phyloP scores from a whole-genome alignment of 2,888 invertebrate genomes.

The Thecocarcelia acutangulata region DNA sequence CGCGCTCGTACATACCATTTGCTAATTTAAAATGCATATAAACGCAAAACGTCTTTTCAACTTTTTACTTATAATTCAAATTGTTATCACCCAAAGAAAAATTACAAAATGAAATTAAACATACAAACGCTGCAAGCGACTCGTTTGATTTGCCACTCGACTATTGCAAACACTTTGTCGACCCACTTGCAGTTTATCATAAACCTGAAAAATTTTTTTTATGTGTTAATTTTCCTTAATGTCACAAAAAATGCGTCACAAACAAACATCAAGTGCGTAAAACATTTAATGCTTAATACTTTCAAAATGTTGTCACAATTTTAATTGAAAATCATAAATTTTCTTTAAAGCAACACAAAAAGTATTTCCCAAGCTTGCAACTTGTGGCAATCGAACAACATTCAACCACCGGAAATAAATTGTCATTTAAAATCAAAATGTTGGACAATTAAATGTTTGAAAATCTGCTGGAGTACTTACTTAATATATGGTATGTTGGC shows the following conservation, averaged over 20 bases:
- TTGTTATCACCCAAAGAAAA: not conserved
- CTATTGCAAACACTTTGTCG: slow-evolving; percentile 10
- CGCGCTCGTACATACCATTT: not conserved
- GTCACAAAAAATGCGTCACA: no score
- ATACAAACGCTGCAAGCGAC: no score
- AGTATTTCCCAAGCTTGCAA: not conserved
- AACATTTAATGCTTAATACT: not conserved
- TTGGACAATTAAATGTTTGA: not conserved
- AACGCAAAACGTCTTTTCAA: not conserved
- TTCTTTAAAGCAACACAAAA: not conserved
- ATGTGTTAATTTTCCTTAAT: not conserved
- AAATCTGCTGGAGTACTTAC: slow-evolving; percentile 83
- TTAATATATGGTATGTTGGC: slow-evolving; percentile 94
- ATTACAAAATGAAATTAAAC: no score
- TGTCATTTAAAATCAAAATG: not conserved
- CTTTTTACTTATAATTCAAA: slow-evolving; percentile 4
- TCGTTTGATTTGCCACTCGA: not conserved
- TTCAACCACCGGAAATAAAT: slow-evolving; percentile 19
- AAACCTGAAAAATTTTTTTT: no score
- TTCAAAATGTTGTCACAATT: slow-evolving; percentile 1
- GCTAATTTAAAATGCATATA: slow-evolving; percentile 1
- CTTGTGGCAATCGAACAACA: not conserved
- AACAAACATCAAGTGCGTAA: no score
- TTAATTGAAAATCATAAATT: slow-evolving; percentile 31
- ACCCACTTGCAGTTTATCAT: not conserved